Conservation (phyloP, 1,140 invertebrate genomes). For the Panonychus citri region DNA sequence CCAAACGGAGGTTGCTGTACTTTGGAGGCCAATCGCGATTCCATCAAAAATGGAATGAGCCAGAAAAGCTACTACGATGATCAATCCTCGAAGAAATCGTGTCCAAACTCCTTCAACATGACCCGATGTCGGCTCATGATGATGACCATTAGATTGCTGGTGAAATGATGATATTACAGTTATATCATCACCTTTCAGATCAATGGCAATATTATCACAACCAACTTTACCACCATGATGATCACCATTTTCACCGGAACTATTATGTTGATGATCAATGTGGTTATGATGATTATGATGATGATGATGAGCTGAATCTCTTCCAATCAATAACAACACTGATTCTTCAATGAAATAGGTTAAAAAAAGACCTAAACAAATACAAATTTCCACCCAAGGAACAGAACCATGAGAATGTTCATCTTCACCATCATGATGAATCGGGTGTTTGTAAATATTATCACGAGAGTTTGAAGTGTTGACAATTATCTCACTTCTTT, state of each 20-base stretch:
- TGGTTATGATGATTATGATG: not conserved
- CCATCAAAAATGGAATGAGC: slow-evolving; percentile 81
- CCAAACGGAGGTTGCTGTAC: slow-evolving; percentile 38
- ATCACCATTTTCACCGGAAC: too few species aligned
- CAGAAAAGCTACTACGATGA: slow-evolving; percentile 37
- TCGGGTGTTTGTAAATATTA: too few species aligned
- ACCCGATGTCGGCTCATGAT: too few species aligned
- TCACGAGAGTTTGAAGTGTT: too few species aligned
- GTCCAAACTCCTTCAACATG: not conserved
- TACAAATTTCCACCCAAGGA: slow-evolving; percentile 39
- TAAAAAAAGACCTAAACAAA: slow-evolving; percentile 53
- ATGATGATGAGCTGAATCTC: not conserved
- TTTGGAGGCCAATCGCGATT: slow-evolving; percentile 48
- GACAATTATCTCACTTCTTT: too few species aligned
- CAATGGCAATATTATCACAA: too few species aligned
- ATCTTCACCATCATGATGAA: too few species aligned
- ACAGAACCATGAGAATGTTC: not conserved
- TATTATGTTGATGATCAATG: not conserved
- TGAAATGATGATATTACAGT: too few species aligned
- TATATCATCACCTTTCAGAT: too few species aligned
- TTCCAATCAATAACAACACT: not conserved
- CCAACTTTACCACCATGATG: too few species aligned
- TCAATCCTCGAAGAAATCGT: slow-evolving; percentile 6
- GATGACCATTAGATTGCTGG: too few species aligned
- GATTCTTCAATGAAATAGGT: slow-evolving; percentile 60